A percentile compares a stretch with the other conserved stretches of the same genome.
phyloP scores from a whole-genome alignment of 2,888 invertebrate genomes.

The Lamellibrachia columna region DNA sequence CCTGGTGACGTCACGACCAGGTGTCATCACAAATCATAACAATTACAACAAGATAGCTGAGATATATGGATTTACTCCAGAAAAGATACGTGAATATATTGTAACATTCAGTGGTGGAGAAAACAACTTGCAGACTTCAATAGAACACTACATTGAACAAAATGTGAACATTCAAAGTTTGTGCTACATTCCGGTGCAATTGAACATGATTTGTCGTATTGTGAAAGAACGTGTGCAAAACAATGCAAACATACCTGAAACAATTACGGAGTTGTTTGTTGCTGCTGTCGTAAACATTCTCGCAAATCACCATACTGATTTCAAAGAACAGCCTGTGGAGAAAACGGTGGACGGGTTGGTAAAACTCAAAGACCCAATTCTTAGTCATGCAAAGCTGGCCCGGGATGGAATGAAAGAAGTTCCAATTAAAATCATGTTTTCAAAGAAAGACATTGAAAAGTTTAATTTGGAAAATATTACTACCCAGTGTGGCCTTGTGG shows the following conservation, averaged over 20 bases:
- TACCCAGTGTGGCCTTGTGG: neutral
- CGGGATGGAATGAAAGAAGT: neutral
- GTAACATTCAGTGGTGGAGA: neutral
- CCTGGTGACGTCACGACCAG: neutral
- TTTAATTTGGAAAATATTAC: neutral
- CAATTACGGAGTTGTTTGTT: neutral
- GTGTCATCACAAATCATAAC: neutral
- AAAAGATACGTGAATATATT: neutral
- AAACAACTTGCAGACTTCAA: neutral
- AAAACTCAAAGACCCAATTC: neutral
- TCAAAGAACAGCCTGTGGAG: neutral
- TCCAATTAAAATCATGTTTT: neutral
- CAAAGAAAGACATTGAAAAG: neutral
- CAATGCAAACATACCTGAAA: neutral
- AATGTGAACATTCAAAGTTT: neutral
- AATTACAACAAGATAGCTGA: neutral
- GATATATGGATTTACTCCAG: neutral
- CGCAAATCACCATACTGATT: neutral
- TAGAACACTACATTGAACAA: neutral
- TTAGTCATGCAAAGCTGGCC: neutral
- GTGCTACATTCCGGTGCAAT: neutral
- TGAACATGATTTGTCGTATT: neutral
- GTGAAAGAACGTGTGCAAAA: neutral
- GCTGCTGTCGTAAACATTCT: neutral
- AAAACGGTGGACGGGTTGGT: neutral